Evolutionary conservation across 2,113 vertebrate species (phyloP), one percentile per base, ranked within the genome.

Genomic region (Hyaena hyaena): DNA sequence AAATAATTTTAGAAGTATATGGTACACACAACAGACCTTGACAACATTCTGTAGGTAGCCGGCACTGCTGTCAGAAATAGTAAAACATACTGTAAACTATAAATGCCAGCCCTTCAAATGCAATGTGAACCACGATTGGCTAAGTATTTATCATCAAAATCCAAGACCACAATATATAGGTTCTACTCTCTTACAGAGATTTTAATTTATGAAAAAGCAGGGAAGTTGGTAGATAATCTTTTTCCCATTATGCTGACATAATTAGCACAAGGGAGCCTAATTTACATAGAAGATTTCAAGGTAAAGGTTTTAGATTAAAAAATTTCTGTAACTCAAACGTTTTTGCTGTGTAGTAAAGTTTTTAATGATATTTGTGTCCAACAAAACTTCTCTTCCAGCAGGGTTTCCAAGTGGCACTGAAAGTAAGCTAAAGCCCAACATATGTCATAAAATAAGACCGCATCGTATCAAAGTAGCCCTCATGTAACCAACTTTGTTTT

Each of bases 311-410:
- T 61, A 90, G 1, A 74, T 66, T 66, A 61, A 5, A 48, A 88
- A 96, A 50, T 74, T 31, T 93, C 7, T 96, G 84, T 95, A 97
- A 79, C 55, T 28, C 92, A 96, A 96, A 94, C 28, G 95, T 94
- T 96, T 68, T 92, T 92, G 82, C 1, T 94, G 45, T 80, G 16
- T 35, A 76, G 26, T 87, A 85, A 88, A 71, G 11, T 84, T 93
- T 26, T 90, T 98, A 98, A 95, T 74, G 93, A 95, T 31, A 2
- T 50, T 15, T 63, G 35, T 95, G 15, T 79, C 0, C 23, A 1
- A 85, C 0, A 97, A 86, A 96, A 8, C n/a, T 97, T 97, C 28
- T 77, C 85, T n/a, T 94, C 77, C 61, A 97, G n/a, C 2, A 96
- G 63, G 82, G 4, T 80, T 97, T 93, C 55, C 58, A 95, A 92